phyloP scores from a whole-genome alignment of 2,888 invertebrate species.

The Dione juno region DNA sequence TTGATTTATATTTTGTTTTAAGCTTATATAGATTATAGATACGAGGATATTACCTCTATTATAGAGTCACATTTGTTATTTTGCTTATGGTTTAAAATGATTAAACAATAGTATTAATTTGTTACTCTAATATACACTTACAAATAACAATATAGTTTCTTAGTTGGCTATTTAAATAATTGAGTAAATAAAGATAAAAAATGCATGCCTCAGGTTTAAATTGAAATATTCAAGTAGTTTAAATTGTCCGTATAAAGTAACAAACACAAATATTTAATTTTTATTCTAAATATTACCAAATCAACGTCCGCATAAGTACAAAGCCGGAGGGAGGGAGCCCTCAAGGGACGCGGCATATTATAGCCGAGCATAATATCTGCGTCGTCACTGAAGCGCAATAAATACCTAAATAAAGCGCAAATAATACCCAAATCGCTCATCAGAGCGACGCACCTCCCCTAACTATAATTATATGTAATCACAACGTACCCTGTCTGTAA shows the following conservation, averaged over 20 bases:
- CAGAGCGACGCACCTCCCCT: conserved; percentile 70
- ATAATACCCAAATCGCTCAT: conserved; percentile 86
- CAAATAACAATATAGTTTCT: background rate
- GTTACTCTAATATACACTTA: too few species aligned
- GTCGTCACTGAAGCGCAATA: conserved; percentile 84
- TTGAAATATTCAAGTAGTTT: conserved; percentile 14
- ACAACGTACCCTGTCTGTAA: conserved; percentile 62
- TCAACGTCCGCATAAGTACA: conserved; percentile 61
- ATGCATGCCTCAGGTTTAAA: background rate
- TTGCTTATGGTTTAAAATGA: background rate
- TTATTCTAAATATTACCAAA: conserved; percentile 58
- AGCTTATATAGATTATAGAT: background rate
- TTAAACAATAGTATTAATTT: too few species aligned
- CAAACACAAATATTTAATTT: conserved; percentile 50
- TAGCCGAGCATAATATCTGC: conserved; percentile 79
- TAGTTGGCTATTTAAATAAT: background rate
- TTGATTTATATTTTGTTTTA: conserved; percentile 2
- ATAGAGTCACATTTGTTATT: background rate
- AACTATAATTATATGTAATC: conserved; percentile 77
- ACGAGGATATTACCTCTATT: background rate
- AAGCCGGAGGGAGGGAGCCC: conserved; percentile 65
- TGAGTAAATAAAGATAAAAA: background rate
- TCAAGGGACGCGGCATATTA: conserved; percentile 68
- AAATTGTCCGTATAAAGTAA: conserved; percentile 36
- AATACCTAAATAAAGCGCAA: conserved; percentile 87